phyloP scores from a whole-genome alignment of 1,140 invertebrate species.

The Meloidogyne chitwoodi region DNA sequence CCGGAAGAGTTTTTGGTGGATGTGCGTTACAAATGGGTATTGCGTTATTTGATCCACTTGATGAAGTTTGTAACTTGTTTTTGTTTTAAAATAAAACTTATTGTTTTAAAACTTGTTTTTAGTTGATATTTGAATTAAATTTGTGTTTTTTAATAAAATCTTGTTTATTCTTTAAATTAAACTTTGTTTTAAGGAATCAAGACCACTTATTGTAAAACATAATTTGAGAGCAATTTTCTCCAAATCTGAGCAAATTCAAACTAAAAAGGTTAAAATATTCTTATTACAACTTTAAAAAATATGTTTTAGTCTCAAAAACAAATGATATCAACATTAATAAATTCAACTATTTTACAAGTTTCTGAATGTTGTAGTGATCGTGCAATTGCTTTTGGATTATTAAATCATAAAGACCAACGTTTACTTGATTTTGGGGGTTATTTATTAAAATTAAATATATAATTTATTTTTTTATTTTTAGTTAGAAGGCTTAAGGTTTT shows the following conservation, averaged over 20 bases:
- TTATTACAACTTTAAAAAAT: background rate
- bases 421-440: conserved; percentile 18
- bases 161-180: background rate
- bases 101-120: background rate
- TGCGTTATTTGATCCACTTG: conserved; percentile 2
- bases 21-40: conserved; percentile 11
- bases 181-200: conserved; percentile 8
- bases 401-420: conserved; percentile 18
- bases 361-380: conserved; percentile 8
- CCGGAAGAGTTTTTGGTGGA: background rate
- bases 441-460: background rate
- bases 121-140: too few species aligned
- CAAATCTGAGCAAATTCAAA: background rate
- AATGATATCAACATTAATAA: background rate
- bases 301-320: background rate
- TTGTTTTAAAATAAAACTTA: background rate
- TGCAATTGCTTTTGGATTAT: conserved; percentile 10
- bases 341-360: background rate
- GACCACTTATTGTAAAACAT: conserved; percentile 3
- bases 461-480: background rate
- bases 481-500: background rate
- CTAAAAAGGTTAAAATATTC: background rate
- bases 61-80: background rate
- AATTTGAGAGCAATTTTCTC: conserved; percentile 10
- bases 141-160: too few species aligned